A percentile compares a stretch with the other conserved stretches of the same genome.
Evolutionary conservation across 1,140 invertebrate species (phyloP).

Genomic region (Nixonia krombeini): DNA sequence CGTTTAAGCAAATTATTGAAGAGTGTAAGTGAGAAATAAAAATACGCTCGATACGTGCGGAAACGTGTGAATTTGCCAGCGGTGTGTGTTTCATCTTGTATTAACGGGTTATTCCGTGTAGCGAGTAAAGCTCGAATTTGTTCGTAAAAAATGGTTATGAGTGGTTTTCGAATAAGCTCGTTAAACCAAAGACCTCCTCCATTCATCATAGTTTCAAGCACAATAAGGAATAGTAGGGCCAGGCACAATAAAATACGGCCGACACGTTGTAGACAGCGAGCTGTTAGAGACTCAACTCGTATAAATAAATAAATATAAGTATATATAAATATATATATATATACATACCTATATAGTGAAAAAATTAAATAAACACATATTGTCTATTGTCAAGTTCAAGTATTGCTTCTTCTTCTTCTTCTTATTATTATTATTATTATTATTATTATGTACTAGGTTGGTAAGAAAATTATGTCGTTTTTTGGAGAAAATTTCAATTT

Average conservation of each 20-base stretch:
- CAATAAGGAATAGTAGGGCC: conserved; percentile 71
- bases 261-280: conserved; percentile 70
- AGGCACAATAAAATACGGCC: conserved; percentile 72
- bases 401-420: too few relatives aligned
- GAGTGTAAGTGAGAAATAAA: too few relatives aligned
- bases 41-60: too few relatives aligned
- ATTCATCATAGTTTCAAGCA: conserved; percentile 70
- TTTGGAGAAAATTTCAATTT: too few relatives aligned
- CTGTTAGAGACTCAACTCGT: conserved; percentile 69
- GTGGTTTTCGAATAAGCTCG: conserved; percentile 44
- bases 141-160: conserved; percentile 36
- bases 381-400: conserved; percentile 68
- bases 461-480: too few relatives aligned
- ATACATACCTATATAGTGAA: conserved; percentile 69
- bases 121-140: conserved; percentile 42
- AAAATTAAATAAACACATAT: conserved; percentile 72
- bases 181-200: conserved; percentile 58
- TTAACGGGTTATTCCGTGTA: conserved; percentile 28
- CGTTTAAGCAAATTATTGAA: too few relatives aligned
- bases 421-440: too few relatives aligned
- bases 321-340: too few relatives aligned
- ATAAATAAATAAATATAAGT: too few relatives aligned
- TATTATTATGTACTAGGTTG: too few relatives aligned
- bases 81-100: background rate
- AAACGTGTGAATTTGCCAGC: too few relatives aligned